These are phyloP conservation scores for Festucalex cinctus DNA, from an alignment of 2,113 vertebrate species.

Conservation along the genomic window DNA sequence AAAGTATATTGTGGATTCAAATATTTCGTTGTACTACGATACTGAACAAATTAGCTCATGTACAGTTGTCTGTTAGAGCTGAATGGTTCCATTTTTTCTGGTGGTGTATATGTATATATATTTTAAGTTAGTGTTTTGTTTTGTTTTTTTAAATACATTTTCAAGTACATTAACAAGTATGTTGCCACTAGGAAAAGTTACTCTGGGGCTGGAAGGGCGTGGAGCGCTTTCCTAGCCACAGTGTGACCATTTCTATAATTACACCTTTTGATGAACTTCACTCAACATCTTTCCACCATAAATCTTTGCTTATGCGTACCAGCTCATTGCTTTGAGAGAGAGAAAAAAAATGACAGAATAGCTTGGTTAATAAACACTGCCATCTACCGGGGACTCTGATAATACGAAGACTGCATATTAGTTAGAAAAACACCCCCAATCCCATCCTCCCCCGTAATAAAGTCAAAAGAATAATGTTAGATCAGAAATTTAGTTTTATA, in stretches of 20 bases:
- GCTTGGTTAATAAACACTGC: constrained; percentile 2
- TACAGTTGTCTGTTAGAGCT: not conserved
- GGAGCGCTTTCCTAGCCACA: not conserved
- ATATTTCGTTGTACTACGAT: not conserved
- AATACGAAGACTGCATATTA: not conserved
- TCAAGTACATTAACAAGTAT: not conserved
- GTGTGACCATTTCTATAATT: not conserved
- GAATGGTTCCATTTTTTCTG: not conserved
- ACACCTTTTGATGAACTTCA: not conserved
- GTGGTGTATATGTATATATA: not conserved
- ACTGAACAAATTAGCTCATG: not conserved
- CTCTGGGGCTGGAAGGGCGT: not conserved
- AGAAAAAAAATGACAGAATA: not conserved
- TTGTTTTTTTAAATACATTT: not conserved
- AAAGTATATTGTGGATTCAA: not conserved
- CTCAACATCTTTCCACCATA: not conserved
- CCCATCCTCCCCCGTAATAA: not conserved
- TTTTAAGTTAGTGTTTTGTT: no score
- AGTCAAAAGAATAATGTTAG: not conserved
- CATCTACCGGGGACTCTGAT: constrained; percentile 10
- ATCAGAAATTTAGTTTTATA: constrained; percentile 25
- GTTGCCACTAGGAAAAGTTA: not conserved
- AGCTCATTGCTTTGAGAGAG: not conserved
- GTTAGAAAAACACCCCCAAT: no score
- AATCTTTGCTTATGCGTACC: not conserved